Base-by-base conservation (phyloP, 2,888 invertebrate species). In the Bombylius discolor region DNA sequence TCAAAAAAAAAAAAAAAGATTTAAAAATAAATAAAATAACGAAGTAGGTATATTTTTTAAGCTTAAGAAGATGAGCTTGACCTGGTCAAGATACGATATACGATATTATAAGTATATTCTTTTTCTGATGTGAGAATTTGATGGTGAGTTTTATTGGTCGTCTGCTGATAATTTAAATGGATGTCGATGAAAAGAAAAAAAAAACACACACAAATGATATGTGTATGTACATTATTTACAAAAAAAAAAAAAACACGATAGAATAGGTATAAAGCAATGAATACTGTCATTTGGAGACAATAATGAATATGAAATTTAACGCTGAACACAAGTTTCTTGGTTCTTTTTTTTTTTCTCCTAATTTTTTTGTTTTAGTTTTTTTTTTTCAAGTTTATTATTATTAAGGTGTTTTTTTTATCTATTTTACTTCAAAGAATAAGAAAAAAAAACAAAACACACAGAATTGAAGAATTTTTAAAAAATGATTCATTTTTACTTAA, bases 111-210 rank as follows among this genome's bases (percentile, higher is more conserved):
- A n/a, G n/a, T n/a, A 23, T 23, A 23, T 23, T 23, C 23, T 23
- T 23, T 23, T 11, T 42, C 5, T 6, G 39, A 42, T 42, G 39
- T 42, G 48, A 51, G 55, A 46, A 50, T 51, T 55, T 39, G 55
- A 51, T 50, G 50, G 50, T 51, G 50, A 49, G 53, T 54, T 55
- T 51, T 55, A 51, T 55, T 55, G 50, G 45, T 23, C 55, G 55
- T 55, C 55, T 55, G 55, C 50, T 50, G 55, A 55, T 55, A 55
- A 55, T 55, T 55, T 55, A 55, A 51, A 47, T 55, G 55, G 55
- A 42, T 42, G 8, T 42, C 39, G 11, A 42, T 11, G 11, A 42
- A 42, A 42, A 8, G 11, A 42, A 42, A 11, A 5, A 7, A 36
- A 42, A 42, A 42, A 42, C 7, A 42, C 6, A 42, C 7, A 42